Evolutionary conservation across 2,888 invertebrate genomes (phyloP).

Genomic region (Charanyca ferruginea): DNA sequence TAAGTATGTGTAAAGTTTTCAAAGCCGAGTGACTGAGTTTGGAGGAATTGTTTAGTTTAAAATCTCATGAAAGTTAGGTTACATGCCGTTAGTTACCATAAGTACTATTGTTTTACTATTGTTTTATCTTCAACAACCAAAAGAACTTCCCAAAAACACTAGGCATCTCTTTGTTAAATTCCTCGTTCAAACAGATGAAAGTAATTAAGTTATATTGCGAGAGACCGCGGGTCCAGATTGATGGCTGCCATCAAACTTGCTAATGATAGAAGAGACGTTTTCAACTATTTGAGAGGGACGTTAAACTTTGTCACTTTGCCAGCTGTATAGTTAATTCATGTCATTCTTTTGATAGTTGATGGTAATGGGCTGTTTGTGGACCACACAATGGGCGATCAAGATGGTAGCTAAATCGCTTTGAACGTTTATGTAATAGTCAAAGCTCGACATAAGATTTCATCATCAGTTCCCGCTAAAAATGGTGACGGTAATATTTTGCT

Average conservation of each 20-base stretch:
- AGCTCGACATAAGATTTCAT: background rate
- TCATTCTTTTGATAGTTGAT: conserved; percentile 58
- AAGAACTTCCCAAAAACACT: conserved; percentile 5
- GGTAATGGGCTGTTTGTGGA: conserved; percentile 20
- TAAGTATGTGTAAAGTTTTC: too few species aligned
- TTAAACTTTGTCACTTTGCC: conserved; percentile 60
- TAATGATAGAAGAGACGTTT: conserved; percentile 65
- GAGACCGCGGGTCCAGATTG: conserved; percentile 58
- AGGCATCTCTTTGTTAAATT: conserved; percentile 24
- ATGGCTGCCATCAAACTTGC: conserved; percentile 64
- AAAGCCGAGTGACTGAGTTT: background rate
- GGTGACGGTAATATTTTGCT: conserved; percentile 12
- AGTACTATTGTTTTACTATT: background rate
- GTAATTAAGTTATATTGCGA: conserved; percentile 64
- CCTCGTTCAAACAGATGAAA: conserved; percentile 53
- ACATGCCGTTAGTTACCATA: background rate
- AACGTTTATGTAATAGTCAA: background rate
- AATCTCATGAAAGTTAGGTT: background rate
- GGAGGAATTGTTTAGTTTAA: background rate
- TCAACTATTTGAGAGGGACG: conserved; percentile 63
- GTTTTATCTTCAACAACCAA: background rate
- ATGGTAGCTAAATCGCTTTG: conserved; percentile 1
- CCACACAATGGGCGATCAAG: background rate
- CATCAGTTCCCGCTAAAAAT: background rate
- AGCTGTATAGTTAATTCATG: conserved; percentile 37